Evolutionary conservation across 2,888 invertebrate genomes (phyloP).

Genomic region (Oithona nana): DNA sequence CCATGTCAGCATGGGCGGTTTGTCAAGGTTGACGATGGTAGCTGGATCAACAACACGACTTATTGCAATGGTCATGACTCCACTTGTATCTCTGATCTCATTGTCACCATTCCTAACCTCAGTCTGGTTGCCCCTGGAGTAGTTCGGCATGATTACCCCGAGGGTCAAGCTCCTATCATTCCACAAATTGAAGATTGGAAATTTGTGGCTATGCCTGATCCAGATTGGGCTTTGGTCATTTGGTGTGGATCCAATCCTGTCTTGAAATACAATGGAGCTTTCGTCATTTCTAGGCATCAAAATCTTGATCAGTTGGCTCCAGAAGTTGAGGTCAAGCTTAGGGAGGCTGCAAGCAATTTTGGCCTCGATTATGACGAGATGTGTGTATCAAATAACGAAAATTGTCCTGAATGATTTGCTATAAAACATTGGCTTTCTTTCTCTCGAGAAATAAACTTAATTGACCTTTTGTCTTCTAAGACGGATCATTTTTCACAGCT

Average conservation of each 20-base stretch:
- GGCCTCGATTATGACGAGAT: conserved; percentile 1
- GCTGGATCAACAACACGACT: conserved; percentile 8
- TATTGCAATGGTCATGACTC: neutral
- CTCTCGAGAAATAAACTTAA: no score
- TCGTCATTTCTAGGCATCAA: neutral
- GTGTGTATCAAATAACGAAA: neutral
- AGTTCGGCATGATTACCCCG: neutral
- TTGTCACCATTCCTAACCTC: conserved; percentile 2
- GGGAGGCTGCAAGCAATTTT: neutral
- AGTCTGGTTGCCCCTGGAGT: neutral
- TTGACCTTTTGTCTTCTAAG: no score
- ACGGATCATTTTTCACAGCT: no score
- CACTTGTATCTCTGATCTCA: neutral
- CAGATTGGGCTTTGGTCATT: neutral
- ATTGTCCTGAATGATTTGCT: neutral
- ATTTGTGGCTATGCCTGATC: neutral
- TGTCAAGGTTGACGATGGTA: neutral
- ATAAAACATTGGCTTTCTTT: no score
- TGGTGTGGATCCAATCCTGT: conserved; percentile 6
- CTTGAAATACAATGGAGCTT: conserved; percentile 1
- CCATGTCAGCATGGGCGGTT: conserved; percentile 5
- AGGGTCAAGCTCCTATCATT: neutral
- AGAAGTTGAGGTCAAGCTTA: neutral
- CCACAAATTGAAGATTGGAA: conserved; percentile 6
- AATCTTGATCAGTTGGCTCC: neutral